Evolutionary conservation across 2,113 vertebrate species (phyloP), one percentile per base, ranked within the genome.

Genomic region (Phrynosoma blainvillii): DNA sequence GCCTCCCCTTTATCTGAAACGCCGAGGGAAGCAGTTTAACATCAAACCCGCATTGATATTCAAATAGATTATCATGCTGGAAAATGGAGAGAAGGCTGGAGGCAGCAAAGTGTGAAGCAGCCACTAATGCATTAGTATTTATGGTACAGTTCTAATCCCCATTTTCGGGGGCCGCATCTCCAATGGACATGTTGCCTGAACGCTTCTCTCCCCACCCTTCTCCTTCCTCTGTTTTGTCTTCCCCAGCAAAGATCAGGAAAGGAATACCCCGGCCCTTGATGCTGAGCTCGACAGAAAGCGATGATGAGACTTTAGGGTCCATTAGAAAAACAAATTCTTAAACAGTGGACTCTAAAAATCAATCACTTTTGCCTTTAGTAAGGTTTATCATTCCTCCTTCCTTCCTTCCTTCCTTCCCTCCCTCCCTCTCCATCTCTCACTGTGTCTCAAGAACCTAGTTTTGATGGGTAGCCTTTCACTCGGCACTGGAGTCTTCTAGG

Each of bases 251-350:
- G 89, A 87, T 79, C 84, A 90, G 86, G 6, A 59, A 59, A 23
- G 68, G 86, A 90, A 90, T 91, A 86, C 91, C 79, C 91, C 89
- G 94, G 94, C 42, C n/a, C 18, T 30, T 4, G 92, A 91, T 93
- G 89, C 95, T 95, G 93, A 96, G 91, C 85, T 94, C 87, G 89
- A 89, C 94, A 93, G 5, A 92, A 96, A 94, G 85, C 90, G 90
- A 94, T 95, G 94, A 93, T 84, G 85, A 88, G 93, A 94, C 94
- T 94, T 95, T 93, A 92, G 94, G 91, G 93, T 93, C 94, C 94
- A 94, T 95, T 96, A 95, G 93, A 94, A 95, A 95, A 95, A 95
- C 95, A 95, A 96, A 95, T 95, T 94, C 94, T 95, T 95, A 94
- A 96, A 93, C 92, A 93, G 92, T 94, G 94, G 91, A 91, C 95